Conservation (phyloP, 2,797 vertebrate species). For the Spinibarbus caldwelli region DNA sequence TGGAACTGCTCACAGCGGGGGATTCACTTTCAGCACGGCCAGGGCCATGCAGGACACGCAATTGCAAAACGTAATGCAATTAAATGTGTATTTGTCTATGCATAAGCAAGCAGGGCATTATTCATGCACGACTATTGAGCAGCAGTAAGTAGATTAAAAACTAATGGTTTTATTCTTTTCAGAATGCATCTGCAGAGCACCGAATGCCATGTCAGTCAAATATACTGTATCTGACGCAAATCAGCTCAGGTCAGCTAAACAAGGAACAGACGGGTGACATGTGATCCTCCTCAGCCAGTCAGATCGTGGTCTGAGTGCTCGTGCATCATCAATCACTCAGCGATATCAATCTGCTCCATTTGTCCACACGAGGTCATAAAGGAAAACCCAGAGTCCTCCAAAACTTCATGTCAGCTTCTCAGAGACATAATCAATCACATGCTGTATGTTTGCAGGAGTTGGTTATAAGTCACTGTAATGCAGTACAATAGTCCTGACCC, state of each 20-base stretch:
- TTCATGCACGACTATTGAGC: neutral
- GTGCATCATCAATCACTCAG: slow-evolving; percentile 51
- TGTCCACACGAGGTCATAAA: slow-evolving; percentile 50
- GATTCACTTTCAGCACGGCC: slow-evolving; percentile 24
- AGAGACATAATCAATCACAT: slow-evolving; percentile 35
- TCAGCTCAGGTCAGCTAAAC: slow-evolving; percentile 37
- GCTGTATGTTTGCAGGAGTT: slow-evolving; percentile 16
- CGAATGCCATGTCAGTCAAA: neutral
- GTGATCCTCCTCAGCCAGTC: slow-evolving; percentile 38
- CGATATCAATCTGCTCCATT: slow-evolving; percentile 44
- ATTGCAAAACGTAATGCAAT: slow-evolving; percentile 46
- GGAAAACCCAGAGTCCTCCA: slow-evolving; percentile 29
- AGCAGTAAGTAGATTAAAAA: slow-evolving; percentile 14
- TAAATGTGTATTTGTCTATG: slow-evolving; percentile 34
- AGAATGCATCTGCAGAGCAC: neutral
- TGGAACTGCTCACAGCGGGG: slow-evolving; percentile 47
- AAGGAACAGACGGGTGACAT: slow-evolving; percentile 25
- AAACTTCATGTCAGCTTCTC: slow-evolving; percentile 34
- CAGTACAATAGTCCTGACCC: neutral
- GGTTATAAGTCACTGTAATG: slow-evolving; percentile 23
- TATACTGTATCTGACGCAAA: slow-evolving; percentile 15
- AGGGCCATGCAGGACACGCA: slow-evolving; percentile 33
- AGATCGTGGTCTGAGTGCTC: slow-evolving; percentile 4
- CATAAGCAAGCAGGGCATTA: slow-evolving; percentile 8
- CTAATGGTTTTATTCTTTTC: slow-evolving; percentile 8